Evolutionary conservation across 2,888 invertebrate genomes (phyloP).

Genomic region (Ypsolopha scabrella): DNA sequence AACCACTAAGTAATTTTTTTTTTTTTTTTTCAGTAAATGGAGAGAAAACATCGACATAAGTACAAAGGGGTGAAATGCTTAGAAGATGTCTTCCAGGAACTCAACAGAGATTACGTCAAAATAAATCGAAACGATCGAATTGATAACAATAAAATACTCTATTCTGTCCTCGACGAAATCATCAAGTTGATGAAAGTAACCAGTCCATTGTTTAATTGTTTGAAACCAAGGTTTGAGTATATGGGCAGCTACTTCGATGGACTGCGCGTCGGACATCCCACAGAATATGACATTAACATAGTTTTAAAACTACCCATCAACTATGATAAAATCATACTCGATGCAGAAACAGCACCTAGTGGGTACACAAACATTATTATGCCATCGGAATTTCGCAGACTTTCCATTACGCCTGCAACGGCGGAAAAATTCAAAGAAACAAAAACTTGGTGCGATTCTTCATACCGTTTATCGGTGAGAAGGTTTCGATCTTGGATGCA

Average conservation of each 20-base stretch:
- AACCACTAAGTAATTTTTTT: no score
- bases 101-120: constrained; percentile 28
- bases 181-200: constrained; percentile 27
- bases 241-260: constrained; percentile 45
- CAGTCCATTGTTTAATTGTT: constrained; percentile 27
- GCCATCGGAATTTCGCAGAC: constrained; percentile 40
- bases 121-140: constrained; percentile 28
- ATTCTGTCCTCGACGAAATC: constrained; percentile 26
- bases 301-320: constrained; percentile 32
- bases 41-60: not conserved
- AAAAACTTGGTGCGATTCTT: constrained; percentile 31
- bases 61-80: constrained; percentile 15
- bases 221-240: constrained; percentile 38
- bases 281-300: constrained; percentile 42
- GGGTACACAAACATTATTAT: constrained; percentile 31
- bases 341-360: constrained; percentile 18
- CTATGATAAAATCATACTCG: constrained; percentile 29
- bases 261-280: constrained; percentile 37
- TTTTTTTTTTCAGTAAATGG: not conserved
- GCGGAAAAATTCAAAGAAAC: constrained; percentile 29
- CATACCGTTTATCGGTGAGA: constrained; percentile 24
- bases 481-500: constrained; percentile 41
- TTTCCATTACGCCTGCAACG: constrained; percentile 25
- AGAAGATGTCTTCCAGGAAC: constrained; percentile 28
- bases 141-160: constrained; percentile 29